Base-by-base conservation (phyloP, 1,140 invertebrate genomes). In the Lasaia peninsularis region DNA sequence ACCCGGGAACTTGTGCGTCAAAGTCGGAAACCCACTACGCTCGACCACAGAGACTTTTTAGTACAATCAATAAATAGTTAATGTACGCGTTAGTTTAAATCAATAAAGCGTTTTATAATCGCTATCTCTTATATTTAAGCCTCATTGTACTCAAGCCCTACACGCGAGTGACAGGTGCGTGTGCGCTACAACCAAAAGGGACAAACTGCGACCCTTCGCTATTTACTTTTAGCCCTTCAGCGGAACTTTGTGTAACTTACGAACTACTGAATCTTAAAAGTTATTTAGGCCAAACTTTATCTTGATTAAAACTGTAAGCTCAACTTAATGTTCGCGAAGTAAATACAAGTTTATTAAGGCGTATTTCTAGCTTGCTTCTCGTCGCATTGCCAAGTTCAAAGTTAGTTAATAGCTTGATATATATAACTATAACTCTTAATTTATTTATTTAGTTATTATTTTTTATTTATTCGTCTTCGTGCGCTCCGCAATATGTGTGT, bases 121-220 rank as follows among this genome's bases (percentile, higher is more conserved):
- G 40, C 21, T 54, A 8, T 60, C 6, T 28, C 65, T 71, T 65
- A 34, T 14, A 56, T 63, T 65, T n/a, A 20, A 21, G 21, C n/a
- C 18, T 40, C 57, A 69, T 65, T 76, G 73, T 78, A 72, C 75
- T 83, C 70, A 64, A 69, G 71, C 65, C 63, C 69, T 68, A 68
- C 75, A 80, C 75, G 64, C 61, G 67, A 70, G 71, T 72, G 79
- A 73, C 81, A 83, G 82, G 82, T 86, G 81, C 62, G 74, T 60
- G 59, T 12, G 53, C 32, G 18, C 31, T 11, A 66, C 66, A 73
- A 56, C 75, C 81, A 76, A 86, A 84, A 77, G 70, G 69, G 76
- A 73, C 70, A 72, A 76, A 80, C 71, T 77, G 76, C 76, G 62
- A 58, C 73, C 74, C 71, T 81, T 78, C 73, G 72, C 65, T 75